A percentile compares a stretch with the other conserved stretches of the same genome.
These are phyloP conservation scores for Drosophila novamexicana DNA, from an alignment of 1,140 invertebrate genomes.

Conservation along the genomic window DNA sequence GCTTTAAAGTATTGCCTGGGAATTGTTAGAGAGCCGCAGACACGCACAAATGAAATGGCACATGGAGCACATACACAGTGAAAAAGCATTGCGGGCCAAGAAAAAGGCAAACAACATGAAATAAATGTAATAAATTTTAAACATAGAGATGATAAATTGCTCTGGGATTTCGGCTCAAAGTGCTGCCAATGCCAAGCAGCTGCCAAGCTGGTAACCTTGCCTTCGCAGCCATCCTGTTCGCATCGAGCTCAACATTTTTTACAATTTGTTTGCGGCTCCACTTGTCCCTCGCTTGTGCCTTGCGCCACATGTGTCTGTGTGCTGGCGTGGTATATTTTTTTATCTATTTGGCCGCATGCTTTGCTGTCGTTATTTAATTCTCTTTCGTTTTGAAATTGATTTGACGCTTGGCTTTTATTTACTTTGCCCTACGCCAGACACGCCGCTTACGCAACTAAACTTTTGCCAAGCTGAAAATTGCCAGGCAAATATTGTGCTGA, in stretches of 20 bases:
- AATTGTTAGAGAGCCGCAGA: constrained; percentile 51
- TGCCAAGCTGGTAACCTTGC: neutral
- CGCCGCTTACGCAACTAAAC: constrained; percentile 34
- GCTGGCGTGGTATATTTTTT: constrained; percentile 51
- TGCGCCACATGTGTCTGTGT: constrained; percentile 16
- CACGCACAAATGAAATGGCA: constrained; percentile 56
- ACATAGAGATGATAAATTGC: constrained; percentile 83
- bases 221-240: neutral
- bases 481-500: constrained; percentile 46
- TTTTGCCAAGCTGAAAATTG: constrained; percentile 6
- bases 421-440: constrained; percentile 31
- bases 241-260: constrained; percentile 57
- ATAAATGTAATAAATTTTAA: constrained; percentile 84
- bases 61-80: constrained; percentile 20
- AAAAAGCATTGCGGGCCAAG: constrained; percentile 38
- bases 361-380: constrained; percentile 68
- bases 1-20: constrained; percentile 65
- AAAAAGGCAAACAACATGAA: constrained; percentile 68
- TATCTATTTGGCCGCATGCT: constrained; percentile 73
- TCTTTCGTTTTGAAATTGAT: constrained; percentile 67
- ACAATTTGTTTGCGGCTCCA: constrained; percentile 80
- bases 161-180: constrained; percentile 69
- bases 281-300: constrained; percentile 33
- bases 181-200: constrained; percentile 62
- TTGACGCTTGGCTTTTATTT: constrained; percentile 46